Percentiles rank a stretch among this genome's conserved stretches.
Evolutionary conservation across 2,888 invertebrate genomes (phyloP).

Genomic region (Ophioninae sp.): DNA sequence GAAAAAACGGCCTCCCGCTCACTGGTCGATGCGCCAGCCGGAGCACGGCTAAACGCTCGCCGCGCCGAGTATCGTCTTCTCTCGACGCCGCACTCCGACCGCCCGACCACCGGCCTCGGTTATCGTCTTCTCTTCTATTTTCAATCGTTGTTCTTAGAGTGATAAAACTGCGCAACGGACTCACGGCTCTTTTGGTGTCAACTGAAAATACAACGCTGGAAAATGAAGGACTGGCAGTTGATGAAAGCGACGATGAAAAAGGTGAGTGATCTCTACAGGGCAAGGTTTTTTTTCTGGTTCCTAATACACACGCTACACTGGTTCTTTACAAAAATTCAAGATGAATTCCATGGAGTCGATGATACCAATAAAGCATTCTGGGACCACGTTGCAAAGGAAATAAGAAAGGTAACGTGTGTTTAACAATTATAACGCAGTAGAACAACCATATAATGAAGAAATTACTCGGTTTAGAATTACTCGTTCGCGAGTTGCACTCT

Average conservation of each 20-base stretch:
- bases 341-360: neutral
- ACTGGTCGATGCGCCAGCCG: too few species aligned
- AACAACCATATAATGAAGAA: neutral
- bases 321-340: neutral
- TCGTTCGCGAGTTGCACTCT: conserved; percentile 87
- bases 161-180: conserved; percentile 86
- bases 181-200: conserved; percentile 88
- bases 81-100: too few species aligned
- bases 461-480: conserved; percentile 42
- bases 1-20: too few species aligned
- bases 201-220: conserved; percentile 77
- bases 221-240: neutral
- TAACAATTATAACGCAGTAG: too few species aligned
- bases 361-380: neutral
- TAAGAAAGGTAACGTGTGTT: neutral
- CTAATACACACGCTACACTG: neutral
- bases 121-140: neutral
- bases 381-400: neutral
- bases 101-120: too few species aligned
- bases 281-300: neutral
- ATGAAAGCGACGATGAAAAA: neutral
- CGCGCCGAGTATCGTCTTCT: too few species aligned
- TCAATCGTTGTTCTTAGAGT: conserved; percentile 81
- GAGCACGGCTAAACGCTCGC: too few species aligned
- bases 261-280: neutral